A percentile compares a stretch with the other conserved stretches of the same genome.
Conservation (phyloP, 2,113 vertebrate species). For the Corydoras maculifer region DNA sequence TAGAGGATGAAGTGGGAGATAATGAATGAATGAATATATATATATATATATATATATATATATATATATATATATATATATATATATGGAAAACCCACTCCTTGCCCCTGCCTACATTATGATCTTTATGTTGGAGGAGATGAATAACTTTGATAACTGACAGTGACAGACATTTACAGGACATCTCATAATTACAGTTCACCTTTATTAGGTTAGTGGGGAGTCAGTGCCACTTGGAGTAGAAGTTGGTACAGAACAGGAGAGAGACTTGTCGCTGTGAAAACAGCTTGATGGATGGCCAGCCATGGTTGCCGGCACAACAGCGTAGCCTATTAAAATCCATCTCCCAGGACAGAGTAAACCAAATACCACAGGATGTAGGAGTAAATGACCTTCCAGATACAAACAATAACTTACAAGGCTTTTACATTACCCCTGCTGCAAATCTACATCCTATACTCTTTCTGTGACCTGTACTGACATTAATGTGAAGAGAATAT, state of each 20-base stretch:
- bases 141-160: constrained; percentile 42
- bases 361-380: constrained; percentile 2
- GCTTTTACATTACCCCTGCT: background rate
- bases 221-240: constrained; percentile 18
- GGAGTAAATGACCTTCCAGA: background rate
- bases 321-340: constrained; percentile 22
- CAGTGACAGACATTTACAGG: constrained; percentile 44
- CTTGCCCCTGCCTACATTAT: background rate
- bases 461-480: background rate
- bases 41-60: no score
- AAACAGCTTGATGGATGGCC: constrained; percentile 38
- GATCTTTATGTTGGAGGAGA: constrained; percentile 29
- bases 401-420: background rate
- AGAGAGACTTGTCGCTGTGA: constrained; percentile 24
- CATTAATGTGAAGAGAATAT: background rate
- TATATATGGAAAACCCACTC: constrained; percentile 21
- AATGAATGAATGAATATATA: no score
- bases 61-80: no score
- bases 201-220: constrained; percentile 39
- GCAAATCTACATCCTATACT: background rate
- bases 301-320: constrained; percentile 14
- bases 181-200: constrained; percentile 44
- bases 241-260: constrained; percentile 9
- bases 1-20: no score
- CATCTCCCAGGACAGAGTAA: constrained; percentile 10